A percentile compares a stretch with the other conserved stretches of the same genome.
phyloP scores from a whole-genome alignment of 1,140 invertebrate species.

The Drosophila funebris region DNA sequence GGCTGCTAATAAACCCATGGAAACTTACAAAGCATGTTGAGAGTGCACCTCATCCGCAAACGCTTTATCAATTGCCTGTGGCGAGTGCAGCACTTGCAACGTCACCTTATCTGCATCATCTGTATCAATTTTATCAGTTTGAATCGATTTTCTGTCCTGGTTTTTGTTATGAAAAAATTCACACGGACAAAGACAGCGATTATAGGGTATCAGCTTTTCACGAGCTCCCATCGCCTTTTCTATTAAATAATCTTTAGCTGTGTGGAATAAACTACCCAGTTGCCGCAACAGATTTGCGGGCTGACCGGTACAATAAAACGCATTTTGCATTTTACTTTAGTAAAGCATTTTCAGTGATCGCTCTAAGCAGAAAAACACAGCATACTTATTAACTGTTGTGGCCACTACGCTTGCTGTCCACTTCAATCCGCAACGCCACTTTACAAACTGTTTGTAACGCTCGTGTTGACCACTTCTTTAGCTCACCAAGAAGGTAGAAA shows the following conservation, averaged over 20 bases:
- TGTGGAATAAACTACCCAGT: constrained; percentile 34
- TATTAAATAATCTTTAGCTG: constrained; percentile 33
- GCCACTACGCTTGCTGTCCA: constrained; percentile 13
- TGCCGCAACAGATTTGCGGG: constrained; percentile 39
- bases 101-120: constrained; percentile 36
- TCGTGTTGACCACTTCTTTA: constrained; percentile 35
- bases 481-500: constrained; percentile 13
- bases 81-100: constrained; percentile 23
- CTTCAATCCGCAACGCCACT: constrained; percentile 35
- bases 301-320: constrained; percentile 33
- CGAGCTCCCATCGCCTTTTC: too few species aligned
- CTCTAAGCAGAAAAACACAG: constrained; percentile 7
- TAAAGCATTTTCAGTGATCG: background rate
- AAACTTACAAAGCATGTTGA: constrained; percentile 44
- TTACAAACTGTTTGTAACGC: constrained; percentile 56
- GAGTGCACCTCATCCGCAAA: background rate
- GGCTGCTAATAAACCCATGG: background rate
- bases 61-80: constrained; percentile 20
- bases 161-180: constrained; percentile 2
- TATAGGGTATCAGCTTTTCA: constrained; percentile 9
- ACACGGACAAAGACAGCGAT: constrained; percentile 29
- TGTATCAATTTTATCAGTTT: constrained; percentile 43
- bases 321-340: constrained; percentile 56
- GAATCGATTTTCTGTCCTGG: constrained; percentile 61
- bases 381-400: constrained; percentile 12